Evolutionary conservation across 2,113 vertebrate species (phyloP), one percentile per base, ranked within the genome.

Genomic region (Aviceda subcristata): DNA sequence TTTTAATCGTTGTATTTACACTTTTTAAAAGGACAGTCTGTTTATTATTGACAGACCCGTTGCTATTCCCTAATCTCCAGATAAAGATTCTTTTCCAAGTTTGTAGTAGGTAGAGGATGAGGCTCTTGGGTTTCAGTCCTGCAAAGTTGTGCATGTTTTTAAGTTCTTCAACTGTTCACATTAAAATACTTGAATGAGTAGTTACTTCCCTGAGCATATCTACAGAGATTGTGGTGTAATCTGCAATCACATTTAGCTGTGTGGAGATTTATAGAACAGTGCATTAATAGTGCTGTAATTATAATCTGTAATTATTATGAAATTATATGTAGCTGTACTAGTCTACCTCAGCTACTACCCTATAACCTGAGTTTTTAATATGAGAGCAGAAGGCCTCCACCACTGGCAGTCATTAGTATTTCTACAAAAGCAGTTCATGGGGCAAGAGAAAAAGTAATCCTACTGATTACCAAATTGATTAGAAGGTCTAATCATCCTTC

Each of bases 401-500:
- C 36, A 76, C 38, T 85, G 56, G 53, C 32, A 74, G 50, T 79
- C 50, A 92, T 97, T 97, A 96, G 76, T 95, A 95, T 88, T 97
- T 95, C 92, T 75, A 94, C 43, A 96, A 95, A 74, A 74, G 87
- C 46, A 72, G 57, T 90, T 96, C 73, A 69, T 63, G 34, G 64
- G 36, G 79, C 84, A 94, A 89, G 55, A 64, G 34, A 75, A 57
- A 96, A 97, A 94, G 96, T 97, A 90, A 95, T 96, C 26, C 74
- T 69, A 62, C 88, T 96, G 60, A 97, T 94, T 93, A 92, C 39
- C 62, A 94, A 94, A 89, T 66, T 94, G 78, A 96, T 92, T 95
- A 96, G 82, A 94, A 94, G 56, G 24, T 94, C 79, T 88, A 95
- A 90, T 94, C 75, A 78, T 79, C 41, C 77, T 88, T 56, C 56